A percentile compares a stretch with the other conserved stretches of the same genome.
These are phyloP conservation scores for Hephaestus fuliginosus DNA, from an alignment of 2,797 vertebrate species.

Conservation along the genomic window DNA sequence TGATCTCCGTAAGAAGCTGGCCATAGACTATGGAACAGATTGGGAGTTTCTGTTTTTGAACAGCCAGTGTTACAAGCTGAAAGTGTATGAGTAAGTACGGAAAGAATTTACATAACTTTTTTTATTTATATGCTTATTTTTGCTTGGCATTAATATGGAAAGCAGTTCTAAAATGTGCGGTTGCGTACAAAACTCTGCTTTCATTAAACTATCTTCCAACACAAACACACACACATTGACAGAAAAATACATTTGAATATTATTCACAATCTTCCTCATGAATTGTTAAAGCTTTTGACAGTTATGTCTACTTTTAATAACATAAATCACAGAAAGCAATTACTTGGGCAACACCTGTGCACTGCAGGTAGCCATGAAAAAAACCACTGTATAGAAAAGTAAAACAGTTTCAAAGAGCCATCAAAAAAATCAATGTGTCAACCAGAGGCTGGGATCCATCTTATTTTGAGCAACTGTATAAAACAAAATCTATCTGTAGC, in stretches of 20 bases:
- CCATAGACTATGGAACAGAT: constrained; percentile 79
- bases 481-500: constrained; percentile 52
- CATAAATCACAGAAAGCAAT: constrained; percentile 39
- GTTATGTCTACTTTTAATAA: constrained; percentile 28
- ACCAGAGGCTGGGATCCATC: constrained; percentile 36
- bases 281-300: constrained; percentile 40
- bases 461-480: constrained; percentile 46
- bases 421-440: constrained; percentile 45
- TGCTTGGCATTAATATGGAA: constrained; percentile 6
- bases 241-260: constrained; percentile 10
- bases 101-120: neutral
- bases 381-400: constrained; percentile 36
- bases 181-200: neutral
- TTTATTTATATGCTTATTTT: neutral
- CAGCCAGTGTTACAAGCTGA: constrained; percentile 79
- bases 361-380: constrained; percentile 28
- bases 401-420: constrained; percentile 37
- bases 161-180: neutral
- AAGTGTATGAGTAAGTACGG: constrained; percentile 81
- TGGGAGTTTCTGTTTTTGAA: constrained; percentile 83
- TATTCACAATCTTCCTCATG: constrained; percentile 20
- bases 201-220: neutral
- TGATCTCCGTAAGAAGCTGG: constrained; percentile 74
- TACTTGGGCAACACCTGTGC: constrained; percentile 31
- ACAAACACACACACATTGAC: constrained; percentile 6